Base-by-base conservation (phyloP, 2,888 invertebrate genomes). In the Acanthosepion pharaonis region DNA sequence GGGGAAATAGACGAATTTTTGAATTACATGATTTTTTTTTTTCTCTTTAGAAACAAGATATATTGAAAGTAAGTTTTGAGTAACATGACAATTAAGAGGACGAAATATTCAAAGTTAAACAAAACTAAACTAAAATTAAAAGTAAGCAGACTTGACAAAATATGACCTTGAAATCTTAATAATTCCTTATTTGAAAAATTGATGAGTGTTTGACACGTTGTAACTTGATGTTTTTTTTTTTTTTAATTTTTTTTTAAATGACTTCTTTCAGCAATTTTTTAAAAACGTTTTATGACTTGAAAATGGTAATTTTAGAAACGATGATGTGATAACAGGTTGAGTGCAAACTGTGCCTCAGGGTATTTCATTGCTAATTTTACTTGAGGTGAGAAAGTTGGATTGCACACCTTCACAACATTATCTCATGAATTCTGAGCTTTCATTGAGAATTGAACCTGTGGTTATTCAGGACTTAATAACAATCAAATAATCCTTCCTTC, bases 141-240 rank as follows among this genome's bases (percentile, higher is more conserved):
- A 78, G 9, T 9, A 78, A 78, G 20, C 23, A 59, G 5, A n/a
- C n/a, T 78, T 78, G 78, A 78, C n/a, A n/a, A 33, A 78, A 78
- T 78, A 33, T 78, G 78, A 78, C 78, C 78, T 78, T 78, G 78
- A 78, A 78, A n/a, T 78, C n/a, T 78, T n/a, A n/a, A 78, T 78
- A 78, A n/a, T 78, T 33, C 15, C 78, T 78, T 78, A 78, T 78
- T 78, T 78, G 11, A 78, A n/a, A 78, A 78, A 78, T 78, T 78
- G 78, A n/a, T 9, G 78, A 78, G n/a, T 33, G 5, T n/a, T 78
- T 15, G 5, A 1, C n/a, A n/a, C 15, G 4, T n/a, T 78, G 3
- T 15, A 78, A 78, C 18, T 78, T 15, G 11, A 33, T 28, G 9
- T 78, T 64, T 64, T 25, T 25, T 64, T 64, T 64, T 78, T 78